phyloP scores from a whole-genome alignment of 1,140 invertebrate species.

The Micrasema minimum region DNA sequence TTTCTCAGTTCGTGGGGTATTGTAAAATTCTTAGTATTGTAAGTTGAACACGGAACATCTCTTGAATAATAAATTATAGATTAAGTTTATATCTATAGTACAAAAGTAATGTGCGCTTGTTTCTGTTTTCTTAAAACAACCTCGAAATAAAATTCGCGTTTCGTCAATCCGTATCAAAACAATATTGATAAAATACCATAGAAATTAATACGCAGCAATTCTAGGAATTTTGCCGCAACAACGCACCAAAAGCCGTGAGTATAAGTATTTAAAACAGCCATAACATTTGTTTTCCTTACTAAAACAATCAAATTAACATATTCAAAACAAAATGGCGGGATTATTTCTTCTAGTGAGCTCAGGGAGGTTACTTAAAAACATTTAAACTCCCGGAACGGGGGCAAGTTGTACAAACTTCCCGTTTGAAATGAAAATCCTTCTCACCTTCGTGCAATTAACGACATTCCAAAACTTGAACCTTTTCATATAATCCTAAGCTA shows the following conservation, averaged over 20 bases:
- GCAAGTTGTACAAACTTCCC: constrained; percentile 22
- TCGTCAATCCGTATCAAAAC: background rate
- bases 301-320: constrained; percentile 32
- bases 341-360: constrained; percentile 11
- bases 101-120: background rate
- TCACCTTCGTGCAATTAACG: constrained; percentile 30
- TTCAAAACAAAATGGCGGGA: constrained; percentile 30
- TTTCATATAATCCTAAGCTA: constrained; percentile 11
- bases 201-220: background rate
- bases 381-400: constrained; percentile 21
- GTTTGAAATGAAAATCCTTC: constrained; percentile 30
- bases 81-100: background rate
- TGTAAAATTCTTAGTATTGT: too few relatives aligned
- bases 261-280: constrained; percentile 2
- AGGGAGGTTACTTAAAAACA: constrained; percentile 22
- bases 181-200: background rate
- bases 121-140: background rate
- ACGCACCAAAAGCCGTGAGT: background rate
- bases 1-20: too few relatives aligned
- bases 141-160: background rate
- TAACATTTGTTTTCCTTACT: constrained; percentile 16
- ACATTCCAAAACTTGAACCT: constrained; percentile 31
- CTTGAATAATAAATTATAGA: too few relatives aligned
- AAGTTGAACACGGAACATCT: too few relatives aligned
- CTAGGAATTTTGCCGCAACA: background rate